Conservation (phyloP, 2,888 invertebrate species). For the Watsonalla cultraria region DNA sequence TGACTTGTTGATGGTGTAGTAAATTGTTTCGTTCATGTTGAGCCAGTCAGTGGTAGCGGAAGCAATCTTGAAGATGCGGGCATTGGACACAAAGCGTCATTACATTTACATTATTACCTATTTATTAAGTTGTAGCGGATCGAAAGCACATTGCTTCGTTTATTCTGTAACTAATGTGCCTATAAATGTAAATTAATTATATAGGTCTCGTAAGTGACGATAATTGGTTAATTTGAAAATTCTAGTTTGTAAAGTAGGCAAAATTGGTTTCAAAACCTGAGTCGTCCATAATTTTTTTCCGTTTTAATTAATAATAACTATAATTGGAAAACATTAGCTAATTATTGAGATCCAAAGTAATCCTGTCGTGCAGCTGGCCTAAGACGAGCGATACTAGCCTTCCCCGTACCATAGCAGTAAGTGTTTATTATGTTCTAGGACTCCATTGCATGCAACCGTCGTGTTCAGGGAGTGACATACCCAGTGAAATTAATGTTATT, state of each 20-base stretch:
- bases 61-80: slow-evolving; percentile 66
- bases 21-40: slow-evolving; percentile 58
- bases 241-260: slow-evolving; percentile 50
- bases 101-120: slow-evolving; percentile 52
- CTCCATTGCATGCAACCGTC: slow-evolving; percentile 45
- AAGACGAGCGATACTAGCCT: slow-evolving; percentile 51
- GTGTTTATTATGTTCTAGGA: slow-evolving; percentile 47
- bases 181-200: slow-evolving; percentile 73
- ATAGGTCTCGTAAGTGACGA: slow-evolving; percentile 71
- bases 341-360: slow-evolving; percentile 32
- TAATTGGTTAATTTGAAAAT: slow-evolving; percentile 63
- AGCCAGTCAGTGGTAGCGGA: slow-evolving; percentile 40
- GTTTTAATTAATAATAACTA: slow-evolving; percentile 36
- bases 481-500: slow-evolving; percentile 69
- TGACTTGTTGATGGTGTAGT: slow-evolving; percentile 59
- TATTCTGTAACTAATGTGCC: slow-evolving; percentile 76
- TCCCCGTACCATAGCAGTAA: slow-evolving; percentile 47
- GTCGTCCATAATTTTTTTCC: slow-evolving; percentile 36
- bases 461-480: slow-evolving; percentile 40
- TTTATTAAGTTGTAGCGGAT: slow-evolving; percentile 70
- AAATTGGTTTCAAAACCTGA: slow-evolving; percentile 36
- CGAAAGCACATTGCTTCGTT: slow-evolving; percentile 71
- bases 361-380: slow-evolving; percentile 59
- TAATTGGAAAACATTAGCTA: slow-evolving; percentile 36
- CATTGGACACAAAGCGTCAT: slow-evolving; percentile 63